Evolutionary conservation across 2,888 invertebrate species (phyloP).

Genomic region (Tillus elongatus): DNA sequence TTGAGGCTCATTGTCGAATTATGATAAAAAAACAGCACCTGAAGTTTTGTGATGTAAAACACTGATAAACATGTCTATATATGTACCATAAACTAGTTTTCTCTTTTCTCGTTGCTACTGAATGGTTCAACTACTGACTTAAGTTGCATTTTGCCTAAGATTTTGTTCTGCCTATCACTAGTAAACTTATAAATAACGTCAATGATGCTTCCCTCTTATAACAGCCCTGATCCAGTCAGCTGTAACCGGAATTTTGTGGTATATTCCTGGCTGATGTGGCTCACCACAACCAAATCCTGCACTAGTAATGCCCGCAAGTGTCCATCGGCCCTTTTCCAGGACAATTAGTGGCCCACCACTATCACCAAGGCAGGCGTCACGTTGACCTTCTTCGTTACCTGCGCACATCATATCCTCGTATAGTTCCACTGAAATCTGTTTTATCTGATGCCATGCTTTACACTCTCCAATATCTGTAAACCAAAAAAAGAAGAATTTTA

Average conservation of each 20-base stretch:
- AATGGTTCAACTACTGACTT: too few species aligned
- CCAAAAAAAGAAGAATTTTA: too few species aligned
- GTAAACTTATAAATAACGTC: too few species aligned
- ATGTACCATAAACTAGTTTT: too few species aligned
- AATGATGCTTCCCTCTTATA: too few species aligned
- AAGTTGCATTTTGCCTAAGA: too few species aligned
- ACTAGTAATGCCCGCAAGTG: constrained; percentile 72
- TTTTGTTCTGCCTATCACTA: too few species aligned
- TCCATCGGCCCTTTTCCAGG: constrained; percentile 60
- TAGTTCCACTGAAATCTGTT: constrained; percentile 69
- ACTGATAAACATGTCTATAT: too few species aligned
- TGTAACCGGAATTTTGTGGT: constrained; percentile 68
- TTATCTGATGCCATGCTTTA: constrained; percentile 70
- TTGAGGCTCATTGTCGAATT: too few species aligned
- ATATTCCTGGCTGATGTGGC: constrained; percentile 78
- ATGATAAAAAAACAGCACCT: too few species aligned
- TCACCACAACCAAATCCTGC: constrained; percentile 82
- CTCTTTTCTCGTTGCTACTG: too few species aligned
- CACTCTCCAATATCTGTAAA: constrained; percentile 60
- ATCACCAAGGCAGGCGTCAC: constrained; percentile 76
- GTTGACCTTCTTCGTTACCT: constrained; percentile 71
- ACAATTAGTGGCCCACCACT: constrained; percentile 72
- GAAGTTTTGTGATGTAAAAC: too few species aligned
- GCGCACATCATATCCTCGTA: constrained; percentile 76
- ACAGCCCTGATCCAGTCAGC: constrained; percentile 59